Percentiles rank a stretch among this genome's conserved stretches.
These are phyloP conservation scores for Onychorhynchus coronatus DNA, from an alignment of 2,113 vertebrate species.

Conservation along the genomic window DNA sequence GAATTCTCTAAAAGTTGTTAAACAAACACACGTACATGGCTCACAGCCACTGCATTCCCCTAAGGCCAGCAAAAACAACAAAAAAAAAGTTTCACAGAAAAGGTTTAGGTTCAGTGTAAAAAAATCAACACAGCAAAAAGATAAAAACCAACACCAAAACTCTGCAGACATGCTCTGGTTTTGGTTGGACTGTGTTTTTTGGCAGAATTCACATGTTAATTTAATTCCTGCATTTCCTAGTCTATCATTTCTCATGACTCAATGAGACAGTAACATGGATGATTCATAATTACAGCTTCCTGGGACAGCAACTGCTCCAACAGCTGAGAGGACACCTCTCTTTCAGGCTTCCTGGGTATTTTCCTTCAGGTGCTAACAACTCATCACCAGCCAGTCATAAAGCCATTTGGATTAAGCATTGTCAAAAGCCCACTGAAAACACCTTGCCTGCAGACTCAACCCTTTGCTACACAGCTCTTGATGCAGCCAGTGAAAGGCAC, in stretches of 20 bases:
- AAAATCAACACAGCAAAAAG: not conserved
- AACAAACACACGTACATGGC: not conserved
- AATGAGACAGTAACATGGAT: not conserved
- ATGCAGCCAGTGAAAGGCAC: accelerated
- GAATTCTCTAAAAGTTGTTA: not conserved
- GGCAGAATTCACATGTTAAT: not conserved
- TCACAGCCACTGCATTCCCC: not conserved
- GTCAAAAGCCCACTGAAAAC: not conserved
- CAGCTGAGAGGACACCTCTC: not conserved
- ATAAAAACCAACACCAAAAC: not conserved
- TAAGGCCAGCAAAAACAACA: not conserved
- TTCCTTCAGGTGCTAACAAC: not conserved
- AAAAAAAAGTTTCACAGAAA: not conserved
- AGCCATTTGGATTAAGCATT: not conserved
- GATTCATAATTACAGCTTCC: not conserved
- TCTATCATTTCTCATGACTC: constrained; percentile 37
- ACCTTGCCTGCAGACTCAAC: not conserved
- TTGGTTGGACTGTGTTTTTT: not conserved
- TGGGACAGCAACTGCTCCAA: not conserved
- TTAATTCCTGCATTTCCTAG: constrained; percentile 18
- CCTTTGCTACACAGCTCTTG: not conserved
- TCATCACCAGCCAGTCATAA: not conserved
- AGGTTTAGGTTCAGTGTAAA: not conserved
- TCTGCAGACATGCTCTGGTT: not conserved
- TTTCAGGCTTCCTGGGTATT: not conserved